Base-by-base conservation (phyloP, 2,888 invertebrate genomes). In the Eristalis tenax region DNA sequence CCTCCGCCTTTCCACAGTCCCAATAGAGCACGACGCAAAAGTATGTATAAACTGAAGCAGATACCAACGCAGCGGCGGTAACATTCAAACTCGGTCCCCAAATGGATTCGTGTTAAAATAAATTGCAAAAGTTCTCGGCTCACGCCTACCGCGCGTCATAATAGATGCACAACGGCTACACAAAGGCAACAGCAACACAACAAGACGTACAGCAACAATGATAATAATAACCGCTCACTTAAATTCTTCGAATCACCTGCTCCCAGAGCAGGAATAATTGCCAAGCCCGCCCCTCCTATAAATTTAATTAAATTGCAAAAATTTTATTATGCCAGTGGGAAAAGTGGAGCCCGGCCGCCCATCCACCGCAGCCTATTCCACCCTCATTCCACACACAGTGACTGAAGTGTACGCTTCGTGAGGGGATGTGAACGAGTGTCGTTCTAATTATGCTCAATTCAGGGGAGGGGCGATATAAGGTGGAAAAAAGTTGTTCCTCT, bases 231-330 rank as follows among this genome's bases (percentile, higher is more conserved):
- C 82, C 77, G 82, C 82, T 82, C 82, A 86, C 85, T 86, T 86
- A 86, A 86, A 86, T 86, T 76, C 84, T 82, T 65, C 26, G 69
- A 82, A 86, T 86, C 85, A 86, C 85, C 85, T 86, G 85, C 74
- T 86, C 85, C 74, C 61, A 11, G 61, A 86, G 82, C 77, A 69
- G 43, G 61, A 86, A 86, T 86, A 86, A 86, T 86, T 86, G 82
- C 74, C 65, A 11, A 56, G 82, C 69, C 70, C 78, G 56, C 61
- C 77, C 71, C 78, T 65, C 64, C 59, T 74, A 86, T 86, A 86
- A 86, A 86, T 82, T 86, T 86, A 86, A 86, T 86, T 86, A 86
- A 86, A 86, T 86, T 86, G 85, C 74, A 78, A 78, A 80, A 82
- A 78, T 82, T 82, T 77, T 82, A 86, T 75, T 86, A 82, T 26